Conservation (phyloP, 2,113 vertebrate genomes). For the Erpornis zantholeuca region DNA sequence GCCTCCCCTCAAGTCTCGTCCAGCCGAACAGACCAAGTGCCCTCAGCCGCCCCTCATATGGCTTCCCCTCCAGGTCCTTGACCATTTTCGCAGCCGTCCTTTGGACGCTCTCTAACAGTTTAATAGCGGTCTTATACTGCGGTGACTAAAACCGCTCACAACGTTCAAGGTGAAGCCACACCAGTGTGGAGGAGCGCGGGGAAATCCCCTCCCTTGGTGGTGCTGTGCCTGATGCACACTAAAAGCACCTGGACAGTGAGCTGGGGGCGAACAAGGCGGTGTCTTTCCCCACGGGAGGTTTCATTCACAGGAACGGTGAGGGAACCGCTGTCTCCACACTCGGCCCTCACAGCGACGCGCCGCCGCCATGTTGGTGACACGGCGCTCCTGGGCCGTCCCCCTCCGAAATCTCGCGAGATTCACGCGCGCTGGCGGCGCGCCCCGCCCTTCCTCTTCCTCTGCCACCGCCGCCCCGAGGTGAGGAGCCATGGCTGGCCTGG, state of each 20-base stretch:
- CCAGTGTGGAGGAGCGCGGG: no score
- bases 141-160: no score
- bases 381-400: accelerated
- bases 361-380: background rate
- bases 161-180: background rate
- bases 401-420: background rate
- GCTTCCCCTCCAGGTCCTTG: background rate
- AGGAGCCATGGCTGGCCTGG: accelerated
- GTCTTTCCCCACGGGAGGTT: accelerated
- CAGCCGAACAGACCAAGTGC: background rate
- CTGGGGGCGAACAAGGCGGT: accelerated
- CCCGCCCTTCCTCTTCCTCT: background rate
- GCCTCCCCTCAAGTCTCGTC: background rate
- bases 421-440: background rate
- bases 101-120: background rate
- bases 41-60: background rate
- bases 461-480: background rate
- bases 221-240: background rate
- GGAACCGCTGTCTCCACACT: accelerated
- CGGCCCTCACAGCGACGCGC: accelerated
- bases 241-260: no score
- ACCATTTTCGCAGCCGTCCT: no score
- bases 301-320: accelerated
- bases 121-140: background rate
- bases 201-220: no score